phyloP scores from a whole-genome alignment of 2,888 invertebrate species.

The Drosophila anomelani region DNA sequence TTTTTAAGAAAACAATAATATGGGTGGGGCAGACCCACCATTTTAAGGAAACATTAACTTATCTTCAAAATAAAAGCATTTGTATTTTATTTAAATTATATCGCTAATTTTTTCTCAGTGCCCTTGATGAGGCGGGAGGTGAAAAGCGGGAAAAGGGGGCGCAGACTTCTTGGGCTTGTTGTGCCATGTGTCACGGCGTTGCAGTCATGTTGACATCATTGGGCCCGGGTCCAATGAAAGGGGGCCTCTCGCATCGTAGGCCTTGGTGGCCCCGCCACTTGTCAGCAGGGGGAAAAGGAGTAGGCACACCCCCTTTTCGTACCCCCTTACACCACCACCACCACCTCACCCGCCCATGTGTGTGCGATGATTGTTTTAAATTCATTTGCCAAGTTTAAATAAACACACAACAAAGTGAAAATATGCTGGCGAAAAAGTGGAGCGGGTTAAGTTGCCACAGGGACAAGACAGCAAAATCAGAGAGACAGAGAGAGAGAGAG shows the following conservation, averaged over 20 bases:
- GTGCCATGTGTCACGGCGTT: constrained; percentile 80
- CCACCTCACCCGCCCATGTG: constrained; percentile 33
- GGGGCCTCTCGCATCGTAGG: constrained; percentile 43
- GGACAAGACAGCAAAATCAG: constrained; percentile 25
- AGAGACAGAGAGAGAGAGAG: constrained; percentile 5
- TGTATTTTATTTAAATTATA: too few relatives aligned
- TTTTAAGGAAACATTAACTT: background rate
- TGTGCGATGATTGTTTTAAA: constrained; percentile 83
- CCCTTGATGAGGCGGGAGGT: background rate
- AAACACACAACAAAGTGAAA: constrained; percentile 73
- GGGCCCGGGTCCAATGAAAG: constrained; percentile 44
- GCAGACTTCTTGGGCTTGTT: constrained; percentile 78
- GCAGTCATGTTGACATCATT: constrained; percentile 80
- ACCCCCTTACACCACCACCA: background rate
- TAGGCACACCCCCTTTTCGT: constrained; percentile 1
- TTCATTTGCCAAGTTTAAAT: constrained; percentile 81
- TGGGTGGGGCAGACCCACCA: too few relatives aligned
- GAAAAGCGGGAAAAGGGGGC: constrained; percentile 51
- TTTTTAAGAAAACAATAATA: too few relatives aligned
- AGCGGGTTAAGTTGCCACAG: constrained; percentile 74
- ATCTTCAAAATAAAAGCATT: too few relatives aligned
- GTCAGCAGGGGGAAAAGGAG: constrained; percentile 53
- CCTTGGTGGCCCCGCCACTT: constrained; percentile 62
- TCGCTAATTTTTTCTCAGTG: background rate
- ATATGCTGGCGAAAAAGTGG: constrained; percentile 70